A percentile compares a stretch with the other conserved stretches of the same genome.
These are phyloP conservation scores for Scaptomyza graminum DNA, from an alignment of 1,140 invertebrate genomes.

Conservation along the genomic window DNA sequence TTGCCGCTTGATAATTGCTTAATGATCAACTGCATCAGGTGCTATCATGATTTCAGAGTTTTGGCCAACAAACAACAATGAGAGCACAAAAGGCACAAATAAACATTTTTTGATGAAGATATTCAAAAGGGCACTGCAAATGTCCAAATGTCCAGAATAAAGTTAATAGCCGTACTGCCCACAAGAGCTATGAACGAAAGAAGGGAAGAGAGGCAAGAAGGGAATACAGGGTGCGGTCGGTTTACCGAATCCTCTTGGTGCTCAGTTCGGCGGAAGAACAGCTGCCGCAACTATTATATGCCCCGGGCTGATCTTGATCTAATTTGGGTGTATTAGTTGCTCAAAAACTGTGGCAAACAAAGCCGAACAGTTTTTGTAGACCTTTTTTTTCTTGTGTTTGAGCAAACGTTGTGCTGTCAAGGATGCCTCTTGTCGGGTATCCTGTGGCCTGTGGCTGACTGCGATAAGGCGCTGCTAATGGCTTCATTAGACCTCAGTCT, in stretches of 20 bases:
- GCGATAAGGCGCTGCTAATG: conserved; percentile 77
- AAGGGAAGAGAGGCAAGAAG: background rate
- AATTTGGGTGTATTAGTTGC: conserved; percentile 80
- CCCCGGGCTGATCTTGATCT: conserved; percentile 69
- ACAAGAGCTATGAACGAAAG: conserved; percentile 53
- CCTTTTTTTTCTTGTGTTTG: conserved; percentile 37
- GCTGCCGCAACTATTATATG: conserved; percentile 65
- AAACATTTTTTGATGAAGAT: conserved; percentile 47
- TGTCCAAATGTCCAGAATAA: conserved; percentile 60
- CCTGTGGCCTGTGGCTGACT: conserved; percentile 18
- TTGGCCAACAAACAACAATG: conserved; percentile 50
- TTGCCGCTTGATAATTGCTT: conserved; percentile 55
- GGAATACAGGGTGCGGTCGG: conserved; percentile 1
- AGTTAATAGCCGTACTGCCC: conserved; percentile 50
- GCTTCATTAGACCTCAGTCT: conserved; percentile 69
- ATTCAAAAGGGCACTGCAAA: conserved; percentile 35
- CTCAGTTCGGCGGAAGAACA: conserved; percentile 49
- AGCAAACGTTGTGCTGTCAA: conserved; percentile 25
- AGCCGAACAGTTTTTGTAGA: conserved; percentile 25
- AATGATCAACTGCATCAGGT: conserved; percentile 69
- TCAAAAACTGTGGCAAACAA: conserved; percentile 63
- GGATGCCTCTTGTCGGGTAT: conserved; percentile 50
- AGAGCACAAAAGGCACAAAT: conserved; percentile 4
- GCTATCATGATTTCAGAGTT: conserved; percentile 63
- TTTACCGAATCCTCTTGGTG: conserved; percentile 46